Conservation (phyloP, 2,113 vertebrate genomes). For the Macquaria ambigua region DNA sequence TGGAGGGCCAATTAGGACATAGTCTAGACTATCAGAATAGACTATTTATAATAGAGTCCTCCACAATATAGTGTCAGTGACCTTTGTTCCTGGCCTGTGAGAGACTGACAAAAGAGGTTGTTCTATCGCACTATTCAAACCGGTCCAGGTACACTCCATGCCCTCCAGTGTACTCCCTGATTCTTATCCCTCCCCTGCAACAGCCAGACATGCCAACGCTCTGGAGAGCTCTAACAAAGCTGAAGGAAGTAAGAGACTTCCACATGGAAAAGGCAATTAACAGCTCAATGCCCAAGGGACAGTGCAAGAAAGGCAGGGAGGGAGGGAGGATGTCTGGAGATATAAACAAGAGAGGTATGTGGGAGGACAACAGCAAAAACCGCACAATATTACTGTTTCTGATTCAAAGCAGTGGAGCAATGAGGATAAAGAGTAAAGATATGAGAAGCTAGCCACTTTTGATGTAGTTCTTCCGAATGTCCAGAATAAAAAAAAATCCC, state of each 20-base stretch:
- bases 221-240: conserved; percentile 66
- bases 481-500: conserved; percentile 45
- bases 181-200: conserved; percentile 68
- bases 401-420: conserved; percentile 52
- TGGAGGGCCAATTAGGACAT: conserved; percentile 40
- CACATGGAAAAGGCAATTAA: conserved; percentile 81
- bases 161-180: conserved; percentile 51
- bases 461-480: conserved; percentile 44
- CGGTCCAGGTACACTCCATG: conserved; percentile 36
- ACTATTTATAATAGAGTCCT: conserved; percentile 35
- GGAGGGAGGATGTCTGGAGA: conserved; percentile 51
- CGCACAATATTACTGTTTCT: conserved; percentile 45
- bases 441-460: conserved; percentile 42
- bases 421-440: conserved; percentile 54
- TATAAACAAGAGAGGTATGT: conserved; percentile 39
- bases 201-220: conserved; percentile 47
- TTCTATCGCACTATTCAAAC: conserved; percentile 49
- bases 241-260: conserved; percentile 73
- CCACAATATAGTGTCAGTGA: conserved; percentile 53
- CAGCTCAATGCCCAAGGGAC: conserved; percentile 68
- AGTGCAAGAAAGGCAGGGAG: conserved; percentile 30
- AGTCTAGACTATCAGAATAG: conserved; percentile 35
- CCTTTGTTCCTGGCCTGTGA: conserved; percentile 60
- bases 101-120: conserved; percentile 60
- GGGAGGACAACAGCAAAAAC: conserved; percentile 10